These are phyloP conservation scores for Diorhabda sublineata DNA, from an alignment of 1,140 invertebrate genomes.

Conservation along the genomic window DNA sequence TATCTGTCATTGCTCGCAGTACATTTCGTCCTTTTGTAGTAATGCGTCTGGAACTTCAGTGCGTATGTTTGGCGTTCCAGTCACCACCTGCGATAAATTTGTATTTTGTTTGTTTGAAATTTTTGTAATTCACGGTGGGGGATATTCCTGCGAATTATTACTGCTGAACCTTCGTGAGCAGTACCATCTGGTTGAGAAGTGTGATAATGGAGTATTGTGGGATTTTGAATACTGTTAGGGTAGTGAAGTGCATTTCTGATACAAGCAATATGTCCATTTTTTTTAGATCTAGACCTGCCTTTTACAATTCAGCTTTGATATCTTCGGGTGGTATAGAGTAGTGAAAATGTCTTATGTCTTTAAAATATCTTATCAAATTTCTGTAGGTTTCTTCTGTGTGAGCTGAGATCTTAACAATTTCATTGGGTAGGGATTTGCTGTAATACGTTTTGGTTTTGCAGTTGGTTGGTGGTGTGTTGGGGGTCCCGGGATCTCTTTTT, in stretches of 20 bases:
- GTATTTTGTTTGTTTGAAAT: slow-evolving; percentile 22
- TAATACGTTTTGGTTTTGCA: no score
- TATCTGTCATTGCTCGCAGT: slow-evolving; percentile 32
- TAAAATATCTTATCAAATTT: no score
- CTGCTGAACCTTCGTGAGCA: slow-evolving; percentile 32
- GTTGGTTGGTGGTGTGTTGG: no score
- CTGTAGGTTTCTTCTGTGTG: no score
- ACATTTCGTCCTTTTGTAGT: slow-evolving; percentile 39
- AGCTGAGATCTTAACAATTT: no score
- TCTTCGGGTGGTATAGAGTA: no score
- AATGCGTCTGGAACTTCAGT: slow-evolving; percentile 44
- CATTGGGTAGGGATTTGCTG: no score
- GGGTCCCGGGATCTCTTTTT: no score
- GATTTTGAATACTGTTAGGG: slow-evolving; percentile 26
- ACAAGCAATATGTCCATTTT: slow-evolving; percentile 37
- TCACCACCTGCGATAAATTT: slow-evolving; percentile 45
- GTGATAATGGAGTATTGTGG: slow-evolving; percentile 26
- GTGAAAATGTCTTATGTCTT: no score
- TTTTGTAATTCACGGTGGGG: slow-evolving; percentile 23
- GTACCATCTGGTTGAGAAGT: slow-evolving; percentile 34
- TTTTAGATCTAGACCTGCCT: slow-evolving; percentile 17
- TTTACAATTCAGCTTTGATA: no score
- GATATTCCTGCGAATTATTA: slow-evolving; percentile 31
- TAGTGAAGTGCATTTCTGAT: slow-evolving; percentile 38
- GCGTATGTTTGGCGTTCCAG: slow-evolving; percentile 47